Evolutionary conservation across 2,113 vertebrate genomes (phyloP).

Genomic region (Donacobius atricapilla): DNA sequence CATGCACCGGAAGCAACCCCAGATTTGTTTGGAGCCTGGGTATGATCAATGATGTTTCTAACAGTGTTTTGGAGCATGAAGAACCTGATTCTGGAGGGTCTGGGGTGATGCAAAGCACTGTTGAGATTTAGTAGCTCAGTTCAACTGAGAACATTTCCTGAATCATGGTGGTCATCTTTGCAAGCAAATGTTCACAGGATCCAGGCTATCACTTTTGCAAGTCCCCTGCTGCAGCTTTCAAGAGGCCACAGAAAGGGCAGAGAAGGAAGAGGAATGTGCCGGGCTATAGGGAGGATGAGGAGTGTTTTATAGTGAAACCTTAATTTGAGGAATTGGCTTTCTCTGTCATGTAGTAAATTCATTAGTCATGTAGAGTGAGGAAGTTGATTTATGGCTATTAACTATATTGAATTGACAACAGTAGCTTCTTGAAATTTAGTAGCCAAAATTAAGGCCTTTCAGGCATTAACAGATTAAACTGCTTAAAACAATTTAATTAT

Average conservation of each 20-base stretch:
- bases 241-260: not conserved
- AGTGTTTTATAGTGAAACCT: not conserved
- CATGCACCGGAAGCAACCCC: not conserved
- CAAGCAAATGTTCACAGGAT: not conserved
- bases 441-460: conserved; percentile 22
- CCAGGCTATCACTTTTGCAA: not conserved
- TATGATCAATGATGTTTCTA: not conserved
- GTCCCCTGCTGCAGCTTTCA: not conserved
- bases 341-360: not conserved
- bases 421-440: conserved; percentile 34
- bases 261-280: not conserved
- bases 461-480: conserved; percentile 30
- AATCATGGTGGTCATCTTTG: not conserved
- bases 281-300: not conserved
- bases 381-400: conserved; percentile 37
- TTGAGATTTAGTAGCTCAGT: not conserved
- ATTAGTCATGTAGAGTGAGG: not conserved
- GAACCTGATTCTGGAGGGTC: not conserved
- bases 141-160: not conserved
- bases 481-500: conserved; percentile 38
- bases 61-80: not conserved
- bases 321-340: not conserved
- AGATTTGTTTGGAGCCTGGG: not conserved
- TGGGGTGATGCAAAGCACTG: not conserved
- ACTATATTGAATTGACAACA: conserved; percentile 12